These are phyloP conservation scores for Ormyrus rosae DNA, from an alignment of 2,888 invertebrate genomes.

Conservation along the genomic window DNA sequence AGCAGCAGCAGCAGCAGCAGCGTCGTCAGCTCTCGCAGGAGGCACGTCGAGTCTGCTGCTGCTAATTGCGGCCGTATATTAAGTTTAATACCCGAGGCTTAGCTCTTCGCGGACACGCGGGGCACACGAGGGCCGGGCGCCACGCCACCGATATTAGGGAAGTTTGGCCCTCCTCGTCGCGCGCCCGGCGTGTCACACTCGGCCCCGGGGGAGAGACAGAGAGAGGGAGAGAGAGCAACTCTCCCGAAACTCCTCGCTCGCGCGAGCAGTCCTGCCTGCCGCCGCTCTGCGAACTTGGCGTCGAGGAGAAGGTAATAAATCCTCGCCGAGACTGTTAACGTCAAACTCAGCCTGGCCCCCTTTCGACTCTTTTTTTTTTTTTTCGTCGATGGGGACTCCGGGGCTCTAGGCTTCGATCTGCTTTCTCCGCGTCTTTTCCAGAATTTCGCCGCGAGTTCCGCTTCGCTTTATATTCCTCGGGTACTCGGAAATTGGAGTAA, in stretches of 20 bases:
- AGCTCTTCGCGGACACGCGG: slow-evolving; percentile 54
- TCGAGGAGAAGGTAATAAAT: slow-evolving; percentile 68
- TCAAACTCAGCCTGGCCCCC: slow-evolving; percentile 68
- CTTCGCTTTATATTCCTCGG: neutral
- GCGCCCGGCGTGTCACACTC: slow-evolving; percentile 55
- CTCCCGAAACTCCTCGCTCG: slow-evolving; percentile 3
- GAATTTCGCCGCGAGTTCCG: neutral
- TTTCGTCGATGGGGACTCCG: neutral
- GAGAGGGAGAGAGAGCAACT: neutral
- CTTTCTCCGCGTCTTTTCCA: neutral
- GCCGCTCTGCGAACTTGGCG: slow-evolving; percentile 43
- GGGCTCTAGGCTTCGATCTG: neutral
- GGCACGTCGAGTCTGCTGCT: slow-evolving; percentile 61
- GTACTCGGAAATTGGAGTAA: neutral
- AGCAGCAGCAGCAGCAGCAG: too few species aligned
- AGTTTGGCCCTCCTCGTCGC: slow-evolving; percentile 60
- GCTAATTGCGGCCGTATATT: slow-evolving; percentile 74
- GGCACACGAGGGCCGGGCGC: slow-evolving; percentile 53
- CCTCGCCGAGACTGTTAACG: slow-evolving; percentile 69
- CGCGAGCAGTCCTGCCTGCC: neutral
- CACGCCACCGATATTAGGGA: slow-evolving; percentile 66
- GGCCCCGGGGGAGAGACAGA: neutral
- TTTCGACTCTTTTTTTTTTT: slow-evolving; percentile 32
- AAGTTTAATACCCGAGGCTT: slow-evolving; percentile 71
- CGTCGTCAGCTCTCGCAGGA: slow-evolving; percentile 22